Evolutionary conservation across 2,888 invertebrate genomes (phyloP), one percentile per base, ranked within the genome.

Genomic region (Adela reaumurella): DNA sequence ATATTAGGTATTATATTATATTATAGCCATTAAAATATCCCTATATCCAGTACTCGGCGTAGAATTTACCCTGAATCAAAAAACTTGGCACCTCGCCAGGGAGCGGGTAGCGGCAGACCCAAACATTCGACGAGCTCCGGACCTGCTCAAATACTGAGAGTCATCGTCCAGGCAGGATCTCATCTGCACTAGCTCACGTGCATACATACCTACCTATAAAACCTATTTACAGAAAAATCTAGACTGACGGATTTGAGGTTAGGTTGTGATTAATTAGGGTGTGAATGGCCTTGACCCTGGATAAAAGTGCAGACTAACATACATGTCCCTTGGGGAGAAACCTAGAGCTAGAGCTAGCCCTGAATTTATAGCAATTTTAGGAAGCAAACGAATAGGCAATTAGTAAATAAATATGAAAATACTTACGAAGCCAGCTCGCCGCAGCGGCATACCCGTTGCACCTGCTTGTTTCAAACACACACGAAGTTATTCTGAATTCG

Each of bases 401-500:
- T 35, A 35, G 35, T 8, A 14, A 35, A 35, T 14, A 35, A 14
- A 14, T 8, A 4, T 8, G 8, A 35, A 48, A 53, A 63, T 58
- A 68, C 77, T 77, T 66, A 78, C 77, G 59, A 77, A 76, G 67
- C 61, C 68, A 59, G 61, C 65, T 63, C 74, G 69, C 62, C 70
- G 66, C 54, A 77, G 62, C 64, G 77, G 74, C 77, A 78, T 78
- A 24, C 24, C 24, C 24, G 24, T 24, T 4, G 4, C 5, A 24
- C 5, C 24, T 24, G 24, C 24, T 24, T 24, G 5, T 24, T n/a
- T n/a, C n/a, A n/a, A n/a, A n/a, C n/a, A n/a, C n/a, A n/a, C n/a
- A n/a, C n/a, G n/a, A n/a, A n/a, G n/a, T n/a, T n/a, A n/a, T n/a
- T n/a, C n/a, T n/a, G n/a, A n/a, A n/a, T n/a, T 24, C 24, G 24